Conservation (phyloP, 2,113 vertebrate genomes). For the Pseudorhombus dupliciocellatus region DNA sequence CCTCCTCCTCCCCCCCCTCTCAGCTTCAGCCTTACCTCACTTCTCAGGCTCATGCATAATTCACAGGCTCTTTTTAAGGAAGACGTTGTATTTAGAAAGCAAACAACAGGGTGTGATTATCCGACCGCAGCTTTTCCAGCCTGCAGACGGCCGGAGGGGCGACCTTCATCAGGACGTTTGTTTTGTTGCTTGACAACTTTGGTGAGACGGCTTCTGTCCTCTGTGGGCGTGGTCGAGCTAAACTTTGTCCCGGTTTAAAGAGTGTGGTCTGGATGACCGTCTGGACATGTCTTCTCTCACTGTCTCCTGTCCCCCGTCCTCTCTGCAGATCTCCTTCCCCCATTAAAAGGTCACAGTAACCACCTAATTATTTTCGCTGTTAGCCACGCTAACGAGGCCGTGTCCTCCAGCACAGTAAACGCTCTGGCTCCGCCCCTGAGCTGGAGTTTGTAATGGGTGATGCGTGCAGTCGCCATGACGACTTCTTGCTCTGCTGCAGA, state of each 20-base stretch:
- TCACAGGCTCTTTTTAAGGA: not conserved
- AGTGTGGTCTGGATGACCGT: no score
- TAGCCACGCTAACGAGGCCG: conserved; percentile 27
- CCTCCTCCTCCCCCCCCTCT: not conserved
- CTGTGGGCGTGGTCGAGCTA: no score
- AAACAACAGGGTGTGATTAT: conserved; percentile 4
- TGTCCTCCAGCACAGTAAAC: conserved; percentile 25
- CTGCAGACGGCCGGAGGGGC: no score
- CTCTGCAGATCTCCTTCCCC: not conserved
- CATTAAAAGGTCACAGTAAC: no score
- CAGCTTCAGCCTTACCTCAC: not conserved
- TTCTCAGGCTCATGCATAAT: not conserved
- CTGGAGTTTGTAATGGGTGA: conserved; percentile 27
- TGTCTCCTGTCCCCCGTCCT: not conserved
- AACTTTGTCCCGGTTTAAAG: no score
- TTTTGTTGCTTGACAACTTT: no score
- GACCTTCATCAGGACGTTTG: no score
- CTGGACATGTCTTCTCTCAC: not conserved
- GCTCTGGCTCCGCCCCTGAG: no score
- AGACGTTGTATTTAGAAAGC: not conserved
- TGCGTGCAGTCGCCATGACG: not conserved
- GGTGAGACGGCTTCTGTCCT: no score
- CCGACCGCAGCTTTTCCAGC: no score
- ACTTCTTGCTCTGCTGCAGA: conserved; percentile 14
- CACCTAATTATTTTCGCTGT: conserved; percentile 27